phyloP scores from a whole-genome alignment of 2,113 vertebrate species.

The Dunckerocampus dactyliophorus region DNA sequence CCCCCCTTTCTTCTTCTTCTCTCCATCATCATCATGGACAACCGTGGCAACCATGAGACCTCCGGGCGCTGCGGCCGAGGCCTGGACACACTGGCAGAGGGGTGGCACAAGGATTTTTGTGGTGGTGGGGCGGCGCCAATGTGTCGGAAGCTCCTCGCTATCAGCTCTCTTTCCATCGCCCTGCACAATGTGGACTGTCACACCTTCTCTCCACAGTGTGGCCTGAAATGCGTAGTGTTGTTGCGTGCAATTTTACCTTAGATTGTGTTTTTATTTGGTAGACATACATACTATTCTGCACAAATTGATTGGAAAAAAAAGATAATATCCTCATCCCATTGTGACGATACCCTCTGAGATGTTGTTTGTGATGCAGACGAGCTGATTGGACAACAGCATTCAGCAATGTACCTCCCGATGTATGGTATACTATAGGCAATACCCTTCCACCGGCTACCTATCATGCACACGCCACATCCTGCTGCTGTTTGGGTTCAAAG shows the following conservation, averaged over 20 bases:
- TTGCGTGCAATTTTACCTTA: constrained; percentile 60
- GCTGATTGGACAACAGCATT: constrained; percentile 18
- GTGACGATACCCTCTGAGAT: constrained; percentile 58
- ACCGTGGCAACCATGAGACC: constrained; percentile 46
- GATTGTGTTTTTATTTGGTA: constrained; percentile 68
- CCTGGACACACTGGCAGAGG: constrained; percentile 41
- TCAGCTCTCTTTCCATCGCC: constrained; percentile 29
- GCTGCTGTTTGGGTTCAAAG: constrained; percentile 42
- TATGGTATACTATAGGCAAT: constrained; percentile 34
- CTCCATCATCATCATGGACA: constrained; percentile 67
- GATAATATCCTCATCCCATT: constrained; percentile 56
- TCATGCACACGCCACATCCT: constrained; percentile 29
- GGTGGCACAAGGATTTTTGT: constrained; percentile 23
- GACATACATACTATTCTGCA: constrained; percentile 63
- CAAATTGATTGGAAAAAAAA: constrained; percentile 47
- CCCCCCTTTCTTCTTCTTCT: constrained; percentile 64
- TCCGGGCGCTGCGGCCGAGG: constrained; percentile 47
- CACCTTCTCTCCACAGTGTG: constrained; percentile 39
- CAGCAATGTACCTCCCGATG: constrained; percentile 47
- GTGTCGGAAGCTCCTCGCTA: constrained; percentile 50
- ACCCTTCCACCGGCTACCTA: constrained; percentile 20
- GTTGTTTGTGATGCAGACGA: constrained; percentile 48
- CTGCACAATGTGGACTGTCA: constrained; percentile 45
- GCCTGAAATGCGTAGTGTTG: constrained; percentile 55
- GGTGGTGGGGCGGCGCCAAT: constrained; percentile 24